phyloP scores from a whole-genome alignment of 92 coral and sea anemone genomes.

The Bergia puertoricense region DNA sequence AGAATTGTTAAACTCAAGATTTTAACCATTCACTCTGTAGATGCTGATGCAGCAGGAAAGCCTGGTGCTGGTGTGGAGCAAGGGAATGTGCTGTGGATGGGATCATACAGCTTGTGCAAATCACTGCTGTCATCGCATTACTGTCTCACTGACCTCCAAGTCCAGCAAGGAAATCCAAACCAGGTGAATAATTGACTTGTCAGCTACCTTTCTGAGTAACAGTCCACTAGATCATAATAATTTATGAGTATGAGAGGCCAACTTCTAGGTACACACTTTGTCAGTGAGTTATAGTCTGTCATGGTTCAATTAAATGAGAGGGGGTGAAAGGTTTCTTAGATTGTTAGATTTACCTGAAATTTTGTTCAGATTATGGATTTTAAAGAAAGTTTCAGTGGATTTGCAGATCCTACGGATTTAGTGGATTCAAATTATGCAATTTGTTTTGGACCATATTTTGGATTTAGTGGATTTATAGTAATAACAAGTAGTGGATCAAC shows the following conservation, averaged over 20 bases:
- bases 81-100: constrained; percentile 63
- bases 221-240: background rate
- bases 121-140: constrained; percentile 18
- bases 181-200: background rate
- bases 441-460: no score
- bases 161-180: background rate
- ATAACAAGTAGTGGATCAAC: no score
- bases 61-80: constrained; percentile 54
- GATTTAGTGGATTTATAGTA: no score
- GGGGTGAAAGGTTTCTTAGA: background rate
- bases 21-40: constrained; percentile 32
- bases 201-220: background rate
- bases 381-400: no score
- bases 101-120: constrained; percentile 52
- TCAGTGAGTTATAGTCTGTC: background rate
- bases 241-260: background rate
- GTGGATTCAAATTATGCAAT: no score
- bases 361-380: no score
- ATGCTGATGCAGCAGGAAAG: constrained; percentile 71
- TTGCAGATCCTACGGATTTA: no score
- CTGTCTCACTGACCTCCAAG: constrained; percentile 13
- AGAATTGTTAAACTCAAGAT: background rate
- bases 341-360: no score
- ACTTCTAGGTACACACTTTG: background rate
- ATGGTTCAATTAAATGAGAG: background rate